Percentiles rank a stretch among this genome's conserved stretches.
Conservation (phyloP, 2,888 invertebrate species). For the Didymodactylos carnosus region DNA sequence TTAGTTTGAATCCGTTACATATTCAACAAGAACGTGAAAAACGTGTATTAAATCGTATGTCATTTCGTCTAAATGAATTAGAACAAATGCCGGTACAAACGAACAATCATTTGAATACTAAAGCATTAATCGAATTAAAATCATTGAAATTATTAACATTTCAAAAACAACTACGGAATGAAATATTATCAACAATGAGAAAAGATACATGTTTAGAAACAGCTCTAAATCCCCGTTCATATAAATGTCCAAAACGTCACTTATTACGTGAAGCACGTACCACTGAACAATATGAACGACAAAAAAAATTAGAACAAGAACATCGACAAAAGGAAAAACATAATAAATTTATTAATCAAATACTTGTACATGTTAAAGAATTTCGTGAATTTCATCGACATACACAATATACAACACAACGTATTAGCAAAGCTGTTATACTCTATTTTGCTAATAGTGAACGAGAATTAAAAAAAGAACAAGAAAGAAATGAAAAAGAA, state of each 20-base stretch:
- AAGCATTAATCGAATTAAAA: neutral
- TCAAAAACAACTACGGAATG: neutral
- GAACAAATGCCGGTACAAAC: neutral
- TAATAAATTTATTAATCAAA: constrained; percentile 77
- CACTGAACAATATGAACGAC: neutral
- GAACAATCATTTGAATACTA: neutral
- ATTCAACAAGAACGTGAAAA: neutral
- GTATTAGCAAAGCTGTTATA: constrained; percentile 71
- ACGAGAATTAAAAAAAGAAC: constrained; percentile 94
- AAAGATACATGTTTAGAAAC: neutral
- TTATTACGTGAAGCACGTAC: neutral
- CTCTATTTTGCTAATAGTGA: constrained; percentile 95
- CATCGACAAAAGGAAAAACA: neutral
- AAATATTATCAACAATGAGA: neutral
- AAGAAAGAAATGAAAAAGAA: constrained; percentile 92
- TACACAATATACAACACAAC: constrained; percentile 39
- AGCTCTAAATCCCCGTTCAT: neutral
- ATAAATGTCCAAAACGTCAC: neutral
- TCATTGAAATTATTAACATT: neutral
- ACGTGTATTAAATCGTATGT: neutral
- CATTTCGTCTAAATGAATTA: neutral
- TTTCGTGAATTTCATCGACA: constrained; percentile 91
- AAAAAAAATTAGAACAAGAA: neutral
- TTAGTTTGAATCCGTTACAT: neutral
- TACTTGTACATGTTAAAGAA: constrained; percentile 87